Evolutionary conservation across 2,888 invertebrate genomes (phyloP).

Genomic region (Metallyticus violacea): DNA sequence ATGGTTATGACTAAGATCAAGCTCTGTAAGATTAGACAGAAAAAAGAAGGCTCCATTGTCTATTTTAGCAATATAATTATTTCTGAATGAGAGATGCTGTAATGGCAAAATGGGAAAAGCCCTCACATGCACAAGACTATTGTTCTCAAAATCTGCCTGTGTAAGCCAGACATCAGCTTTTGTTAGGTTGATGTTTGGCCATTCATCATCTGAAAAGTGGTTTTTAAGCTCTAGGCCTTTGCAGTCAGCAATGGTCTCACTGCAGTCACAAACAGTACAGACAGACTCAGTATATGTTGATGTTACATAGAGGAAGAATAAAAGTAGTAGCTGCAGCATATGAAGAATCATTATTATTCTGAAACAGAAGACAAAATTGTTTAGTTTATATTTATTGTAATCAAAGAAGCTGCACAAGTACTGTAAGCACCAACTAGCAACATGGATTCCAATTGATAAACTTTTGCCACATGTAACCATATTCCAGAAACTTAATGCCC

Average conservation of each 20-base stretch:
- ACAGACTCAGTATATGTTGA: background rate
- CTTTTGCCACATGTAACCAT: too few species aligned
- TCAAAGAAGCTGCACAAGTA: too few species aligned
- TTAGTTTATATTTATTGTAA: too few species aligned
- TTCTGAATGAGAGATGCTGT: conserved; percentile 57
- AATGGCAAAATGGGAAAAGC: conserved; percentile 54
- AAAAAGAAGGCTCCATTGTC: conserved; percentile 60
- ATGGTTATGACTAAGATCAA: conserved; percentile 70
- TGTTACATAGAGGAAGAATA: too few species aligned
- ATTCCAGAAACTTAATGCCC: too few species aligned
- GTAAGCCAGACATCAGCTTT: background rate
- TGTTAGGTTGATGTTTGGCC: conserved; percentile 44
- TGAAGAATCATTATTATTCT: background rate
- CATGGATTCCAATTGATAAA: too few species aligned
- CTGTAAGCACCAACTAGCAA: too few species aligned
- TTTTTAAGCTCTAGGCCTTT: conserved; percentile 49
- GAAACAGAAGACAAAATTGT: background rate
- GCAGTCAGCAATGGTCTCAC: conserved; percentile 49
- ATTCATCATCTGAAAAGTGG: conserved; percentile 55
- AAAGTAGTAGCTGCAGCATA: background rate
- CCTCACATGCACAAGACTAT: conserved; percentile 50
- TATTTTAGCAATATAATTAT: conserved; percentile 62
- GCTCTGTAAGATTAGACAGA: conserved; percentile 57
- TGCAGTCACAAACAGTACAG: background rate
- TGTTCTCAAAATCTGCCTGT: conserved; percentile 49